Base-by-base conservation (phyloP, 2,888 invertebrate genomes). In the Polydrusus pterygomalis region DNA sequence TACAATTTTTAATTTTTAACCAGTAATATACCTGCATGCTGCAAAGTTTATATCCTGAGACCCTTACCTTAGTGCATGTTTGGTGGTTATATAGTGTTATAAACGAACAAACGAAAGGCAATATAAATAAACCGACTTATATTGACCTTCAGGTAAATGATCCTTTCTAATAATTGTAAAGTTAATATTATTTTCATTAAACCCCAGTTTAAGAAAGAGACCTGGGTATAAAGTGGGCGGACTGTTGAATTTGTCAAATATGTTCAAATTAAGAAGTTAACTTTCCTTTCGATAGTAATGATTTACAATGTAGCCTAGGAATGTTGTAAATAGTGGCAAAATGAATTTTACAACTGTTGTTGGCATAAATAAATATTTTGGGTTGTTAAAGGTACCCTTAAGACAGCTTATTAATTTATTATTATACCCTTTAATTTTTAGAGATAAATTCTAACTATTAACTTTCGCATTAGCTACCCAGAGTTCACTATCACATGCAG, bases 161-260 rank as follows among this genome's bases (percentile, higher is more conserved):
- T 51, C 10, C n/a, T 54, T 25, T n/a, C 54, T 54, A 13, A 6
- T 25, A 25, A 30, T 30, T 54, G 11, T 30, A 54, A 54, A 54
- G 54, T 54, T 54, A 54, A 54, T 30, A n/a, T 30, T 54, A 54
- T 54, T 51, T 51, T 51, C 11, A 18, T 51, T 51, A 25, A 51
- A 54, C 13, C 20, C 6, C 11, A 54, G 13, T 30, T 54, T 25
- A 30, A 1, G 25, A 25, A 54, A 30, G 11, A 30, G 25, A 51
- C 2, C 2, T n/a, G n/a, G n/a, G 7, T 11, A n/a, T 54, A 54
- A 54, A 54, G 25, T 54, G n/a, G 54, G 54, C 30, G 20, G 10
- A 51, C 30, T 54, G 54, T 54, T 54, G 25, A 10, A 20, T n/a
- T 54, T 54, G 0, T 30, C 11, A 54, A 25, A 54, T n/a, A n/a